Conservation (phyloP, 2,797 vertebrate species). For the Botia kubotai region DNA sequence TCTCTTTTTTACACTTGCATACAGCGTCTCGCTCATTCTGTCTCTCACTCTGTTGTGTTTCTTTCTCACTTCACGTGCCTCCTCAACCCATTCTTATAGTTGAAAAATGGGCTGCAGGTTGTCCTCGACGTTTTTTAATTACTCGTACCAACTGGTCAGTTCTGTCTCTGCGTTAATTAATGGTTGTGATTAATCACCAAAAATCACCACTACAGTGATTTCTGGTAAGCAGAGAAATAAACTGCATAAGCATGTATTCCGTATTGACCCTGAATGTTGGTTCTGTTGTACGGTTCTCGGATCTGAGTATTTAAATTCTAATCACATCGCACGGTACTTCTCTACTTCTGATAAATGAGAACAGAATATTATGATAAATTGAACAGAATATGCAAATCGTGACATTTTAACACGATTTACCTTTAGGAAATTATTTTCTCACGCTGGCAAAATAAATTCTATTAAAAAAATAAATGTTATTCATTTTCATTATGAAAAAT, state of each 20-base stretch:
- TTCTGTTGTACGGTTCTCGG: background rate
- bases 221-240: slow-evolving; percentile 9
- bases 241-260: background rate
- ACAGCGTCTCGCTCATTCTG: slow-evolving; percentile 1
- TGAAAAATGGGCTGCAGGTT: slow-evolving; percentile 39
- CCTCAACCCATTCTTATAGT: background rate
- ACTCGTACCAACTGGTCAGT: slow-evolving; percentile 40
- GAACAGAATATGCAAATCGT: background rate
- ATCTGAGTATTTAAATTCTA: slow-evolving; percentile 1
- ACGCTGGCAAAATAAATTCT: slow-evolving; percentile 17
- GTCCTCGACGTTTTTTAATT: slow-evolving; percentile 43
- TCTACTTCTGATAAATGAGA: no score
- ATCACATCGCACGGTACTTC: background rate
- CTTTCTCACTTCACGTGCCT: slow-evolving; percentile 6
- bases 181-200: slow-evolving; percentile 22
- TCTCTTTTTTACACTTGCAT: background rate
- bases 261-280: background rate
- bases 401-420: background rate
- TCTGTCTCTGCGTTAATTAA: slow-evolving; percentile 47
- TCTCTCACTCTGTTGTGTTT: slow-evolving; percentile 7
- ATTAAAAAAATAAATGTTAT: slow-evolving; percentile 4
- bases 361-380: background rate
- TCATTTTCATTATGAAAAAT: background rate
- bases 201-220: slow-evolving; percentile 37
- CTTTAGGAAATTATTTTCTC: background rate